A percentile compares a stretch with the other conserved stretches of the same genome.
Conservation (phyloP, 2,888 invertebrate species). For the Coremacera marginata region DNA sequence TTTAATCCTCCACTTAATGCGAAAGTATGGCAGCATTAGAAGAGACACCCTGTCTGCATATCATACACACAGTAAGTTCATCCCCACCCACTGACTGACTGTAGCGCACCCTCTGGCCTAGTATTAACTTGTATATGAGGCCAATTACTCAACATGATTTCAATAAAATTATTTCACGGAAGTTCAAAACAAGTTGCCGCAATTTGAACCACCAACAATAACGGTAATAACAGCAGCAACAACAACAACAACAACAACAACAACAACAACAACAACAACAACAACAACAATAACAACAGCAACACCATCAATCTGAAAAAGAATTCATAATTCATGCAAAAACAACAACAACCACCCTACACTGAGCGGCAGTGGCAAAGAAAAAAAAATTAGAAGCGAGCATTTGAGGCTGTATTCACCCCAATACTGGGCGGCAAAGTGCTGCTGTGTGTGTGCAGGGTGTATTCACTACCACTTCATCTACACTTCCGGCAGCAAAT, state of each 20-base stretch:
- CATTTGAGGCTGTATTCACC: no score
- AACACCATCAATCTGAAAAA: constrained; percentile 68
- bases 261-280: constrained; percentile 52
- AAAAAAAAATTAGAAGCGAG: constrained; percentile 28
- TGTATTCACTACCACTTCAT: constrained; percentile 47
- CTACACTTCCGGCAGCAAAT: constrained; percentile 55
- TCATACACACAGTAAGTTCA: background rate
- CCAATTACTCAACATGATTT: constrained; percentile 68
- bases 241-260: constrained; percentile 62
- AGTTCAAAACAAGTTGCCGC: constrained; percentile 25
- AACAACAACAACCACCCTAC: no score
- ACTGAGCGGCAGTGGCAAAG: background rate
- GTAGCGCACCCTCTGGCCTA: constrained; percentile 30
- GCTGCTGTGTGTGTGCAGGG: background rate
- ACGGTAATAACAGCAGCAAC: constrained; percentile 51
- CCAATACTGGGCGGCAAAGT: no score
- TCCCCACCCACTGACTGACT: constrained; percentile 45
- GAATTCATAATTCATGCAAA: constrained; percentile 70
- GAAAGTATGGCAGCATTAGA: constrained; percentile 22
- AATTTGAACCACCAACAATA: constrained; percentile 34
- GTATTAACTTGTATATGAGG: constrained; percentile 37
- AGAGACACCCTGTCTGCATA: constrained; percentile 4
- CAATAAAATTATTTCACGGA: constrained; percentile 62
- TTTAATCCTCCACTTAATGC: constrained; percentile 52
- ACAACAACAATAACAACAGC: constrained; percentile 50